Conservation (phyloP, 2,797 vertebrate species). For the Typhlichthys subterraneus region DNA sequence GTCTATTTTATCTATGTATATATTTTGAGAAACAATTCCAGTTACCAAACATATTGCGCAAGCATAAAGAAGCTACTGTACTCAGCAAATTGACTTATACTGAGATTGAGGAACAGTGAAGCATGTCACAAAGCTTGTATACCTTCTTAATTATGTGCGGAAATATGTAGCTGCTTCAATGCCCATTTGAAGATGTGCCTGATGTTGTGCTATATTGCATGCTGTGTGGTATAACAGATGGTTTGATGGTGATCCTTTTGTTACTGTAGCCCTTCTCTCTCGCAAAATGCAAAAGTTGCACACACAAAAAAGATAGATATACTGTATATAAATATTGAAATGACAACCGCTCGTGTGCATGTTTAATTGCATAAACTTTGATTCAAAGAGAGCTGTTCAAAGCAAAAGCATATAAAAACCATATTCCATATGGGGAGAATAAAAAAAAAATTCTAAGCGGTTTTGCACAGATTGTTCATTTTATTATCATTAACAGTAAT, state of each 20-base stretch:
- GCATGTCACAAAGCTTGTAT: no score
- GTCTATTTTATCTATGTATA: no score
- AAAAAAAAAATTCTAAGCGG: constrained; percentile 62
- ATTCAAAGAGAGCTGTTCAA: constrained; percentile 42
- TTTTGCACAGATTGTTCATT: constrained; percentile 80
- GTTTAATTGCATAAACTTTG: constrained; percentile 63
- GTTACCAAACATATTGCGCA: no score
- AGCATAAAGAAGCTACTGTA: no score
- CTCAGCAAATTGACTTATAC: no score
- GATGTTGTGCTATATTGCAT: constrained; percentile 50
- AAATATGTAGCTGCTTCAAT: constrained; percentile 42
- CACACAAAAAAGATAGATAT: neutral
- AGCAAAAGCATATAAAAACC: constrained; percentile 69
- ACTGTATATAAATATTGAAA: constrained; percentile 9
- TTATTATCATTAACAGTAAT: constrained; percentile 83
- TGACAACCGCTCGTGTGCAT: constrained; percentile 48
- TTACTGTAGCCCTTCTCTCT: constrained; percentile 44
- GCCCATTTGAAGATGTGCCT: constrained; percentile 41
- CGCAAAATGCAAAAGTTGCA: constrained; percentile 34
- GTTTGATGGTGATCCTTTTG: constrained; percentile 61
- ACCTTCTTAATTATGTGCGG: constrained; percentile 30
- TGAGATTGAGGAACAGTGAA: no score
- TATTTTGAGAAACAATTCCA: no score
- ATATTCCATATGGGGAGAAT: constrained; percentile 59
- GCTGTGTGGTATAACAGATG: constrained; percentile 63